Evolutionary conservation across 1,140 invertebrate species (phyloP).

Genomic region (Druon quercuslanigerum): DNA sequence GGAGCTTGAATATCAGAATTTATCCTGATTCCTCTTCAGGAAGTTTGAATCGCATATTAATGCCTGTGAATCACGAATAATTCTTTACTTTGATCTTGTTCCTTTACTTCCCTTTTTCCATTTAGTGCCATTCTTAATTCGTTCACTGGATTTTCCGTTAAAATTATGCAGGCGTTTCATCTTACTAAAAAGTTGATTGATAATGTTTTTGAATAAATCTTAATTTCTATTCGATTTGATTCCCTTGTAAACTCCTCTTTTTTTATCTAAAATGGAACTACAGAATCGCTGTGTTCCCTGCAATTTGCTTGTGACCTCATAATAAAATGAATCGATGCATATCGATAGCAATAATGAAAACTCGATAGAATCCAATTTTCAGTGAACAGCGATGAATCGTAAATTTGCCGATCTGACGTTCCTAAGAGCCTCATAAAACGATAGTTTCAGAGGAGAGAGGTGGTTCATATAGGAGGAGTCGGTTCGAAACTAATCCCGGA

Average conservation of each 20-base stretch:
- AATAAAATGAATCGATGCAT: not conserved
- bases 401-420: constrained; percentile 3
- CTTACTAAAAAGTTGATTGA: no score
- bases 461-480: constrained; percentile 40
- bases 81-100: constrained; percentile 43
- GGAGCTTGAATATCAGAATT: constrained; percentile 40
- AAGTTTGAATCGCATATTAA: constrained; percentile 46
- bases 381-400: constrained; percentile 13
- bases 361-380: constrained; percentile 1
- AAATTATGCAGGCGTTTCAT: constrained; percentile 35
- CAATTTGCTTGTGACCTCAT: no score
- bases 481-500: constrained; percentile 43
- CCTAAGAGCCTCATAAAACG: constrained; percentile 2
- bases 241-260: no score
- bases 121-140: constrained; percentile 49
- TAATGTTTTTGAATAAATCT: no score
- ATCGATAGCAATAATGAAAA: not conserved
- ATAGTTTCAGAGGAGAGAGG: constrained; percentile 4
- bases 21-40: constrained; percentile 40
- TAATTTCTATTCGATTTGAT: no score
- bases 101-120: constrained; percentile 46
- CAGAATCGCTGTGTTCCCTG: no score
- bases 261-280: no score
- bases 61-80: constrained; percentile 43
- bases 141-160: constrained; percentile 53